phyloP scores from a whole-genome alignment of 2,797 vertebrate genomes.

The Enteromius thamalakanensis region DNA sequence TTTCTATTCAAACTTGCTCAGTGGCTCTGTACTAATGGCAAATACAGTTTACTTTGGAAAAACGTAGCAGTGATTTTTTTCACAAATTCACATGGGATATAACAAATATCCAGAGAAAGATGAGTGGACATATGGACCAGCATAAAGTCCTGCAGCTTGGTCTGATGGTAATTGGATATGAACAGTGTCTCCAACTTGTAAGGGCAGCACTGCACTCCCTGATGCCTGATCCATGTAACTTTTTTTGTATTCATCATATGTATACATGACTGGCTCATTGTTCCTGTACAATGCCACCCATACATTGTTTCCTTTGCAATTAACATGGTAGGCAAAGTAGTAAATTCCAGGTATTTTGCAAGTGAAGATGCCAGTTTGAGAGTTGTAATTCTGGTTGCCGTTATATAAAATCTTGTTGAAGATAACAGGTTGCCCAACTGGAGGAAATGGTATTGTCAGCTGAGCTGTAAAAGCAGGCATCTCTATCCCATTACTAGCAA shows the following conservation, averaged over 20 bases:
- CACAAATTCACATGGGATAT: constrained; percentile 87
- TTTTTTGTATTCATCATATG: constrained; percentile 96
- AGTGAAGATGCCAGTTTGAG: constrained; percentile 92
- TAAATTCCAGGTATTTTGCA: constrained; percentile 93
- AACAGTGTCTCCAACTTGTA: constrained; percentile 88
- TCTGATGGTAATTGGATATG: constrained; percentile 94
- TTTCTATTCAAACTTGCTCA: constrained; percentile 5
- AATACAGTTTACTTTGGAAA: constrained; percentile 1
- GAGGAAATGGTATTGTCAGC: constrained; percentile 91
- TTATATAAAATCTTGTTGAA: constrained; percentile 96
- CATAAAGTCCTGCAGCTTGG: constrained; percentile 95
- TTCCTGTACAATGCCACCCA: constrained; percentile 98
- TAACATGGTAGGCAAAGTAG: constrained; percentile 94
- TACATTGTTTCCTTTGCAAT: constrained; percentile 95
- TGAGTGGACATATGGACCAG: constrained; percentile 93
- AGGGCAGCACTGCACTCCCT: constrained; percentile 90
- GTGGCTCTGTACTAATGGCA: constrained; percentile 1
- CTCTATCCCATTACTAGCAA: constrained; percentile 71
- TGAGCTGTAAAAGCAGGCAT: constrained; percentile 94
- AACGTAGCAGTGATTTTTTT: neutral
- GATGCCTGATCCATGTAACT: constrained; percentile 96
- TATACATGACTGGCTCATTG: constrained; percentile 96
- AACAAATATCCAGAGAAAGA: constrained; percentile 98
- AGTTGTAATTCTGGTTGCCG: constrained; percentile 92
- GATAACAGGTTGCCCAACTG: constrained; percentile 87